Conservation (phyloP, 2,113 vertebrate species). For the Chloroceryle aenea region DNA sequence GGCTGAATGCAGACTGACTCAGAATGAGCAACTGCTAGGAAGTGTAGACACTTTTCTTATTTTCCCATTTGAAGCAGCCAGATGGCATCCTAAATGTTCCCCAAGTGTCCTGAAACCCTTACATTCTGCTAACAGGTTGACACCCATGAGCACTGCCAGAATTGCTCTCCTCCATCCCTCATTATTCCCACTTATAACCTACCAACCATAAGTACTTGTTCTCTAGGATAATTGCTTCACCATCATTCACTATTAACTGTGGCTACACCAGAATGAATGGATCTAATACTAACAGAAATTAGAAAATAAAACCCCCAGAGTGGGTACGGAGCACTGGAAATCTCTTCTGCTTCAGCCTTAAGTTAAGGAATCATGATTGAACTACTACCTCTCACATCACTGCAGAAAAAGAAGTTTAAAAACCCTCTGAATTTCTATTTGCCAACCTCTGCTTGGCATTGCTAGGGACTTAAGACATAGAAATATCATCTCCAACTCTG, state of each 20-base stretch:
- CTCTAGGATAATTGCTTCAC: not conserved
- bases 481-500: not conserved
- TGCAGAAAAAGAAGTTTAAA: not conserved
- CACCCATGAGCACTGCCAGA: constrained; percentile 11
- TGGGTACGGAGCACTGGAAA: not conserved
- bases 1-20: not conserved
- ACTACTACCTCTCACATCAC: not conserved
- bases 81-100: not conserved
- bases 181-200: constrained; percentile 25
- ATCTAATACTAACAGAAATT: not conserved
- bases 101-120: constrained; percentile 27
- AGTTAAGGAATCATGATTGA: not conserved
- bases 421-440: not conserved
- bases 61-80: not conserved
- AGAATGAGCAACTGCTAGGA: not conserved
- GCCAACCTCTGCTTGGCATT: not conserved
- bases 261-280: not conserved
- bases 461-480: not conserved
- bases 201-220: not conserved
- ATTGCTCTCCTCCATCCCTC: constrained; percentile 35
- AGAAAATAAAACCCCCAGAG: not conserved
- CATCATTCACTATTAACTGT: constrained; percentile 6
- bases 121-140: constrained; percentile 16
- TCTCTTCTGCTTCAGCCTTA: not conserved
- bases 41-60: not conserved